These are phyloP conservation scores for Drosophila mauritiana DNA, from an alignment of 1,140 invertebrate species.

Conservation along the genomic window DNA sequence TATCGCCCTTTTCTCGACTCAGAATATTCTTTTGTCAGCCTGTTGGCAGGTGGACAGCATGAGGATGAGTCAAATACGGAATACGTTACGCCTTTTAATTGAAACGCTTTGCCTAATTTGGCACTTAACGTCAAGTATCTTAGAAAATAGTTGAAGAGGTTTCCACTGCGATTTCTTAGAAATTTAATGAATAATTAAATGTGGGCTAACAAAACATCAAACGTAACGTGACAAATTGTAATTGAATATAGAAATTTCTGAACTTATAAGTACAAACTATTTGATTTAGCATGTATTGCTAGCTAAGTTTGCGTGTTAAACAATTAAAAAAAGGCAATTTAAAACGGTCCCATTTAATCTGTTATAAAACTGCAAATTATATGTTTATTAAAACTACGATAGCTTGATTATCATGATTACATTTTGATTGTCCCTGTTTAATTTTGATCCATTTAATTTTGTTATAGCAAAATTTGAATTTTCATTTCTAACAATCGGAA, in stretches of 20 bases:
- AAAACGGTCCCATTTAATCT: slow-evolving; percentile 1
- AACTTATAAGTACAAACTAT: neutral
- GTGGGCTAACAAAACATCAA: neutral
- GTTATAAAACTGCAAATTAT: too few species aligned
- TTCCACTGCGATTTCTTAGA: slow-evolving; percentile 22
- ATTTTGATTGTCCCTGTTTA: too few species aligned
- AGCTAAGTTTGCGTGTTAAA: slow-evolving; percentile 1
- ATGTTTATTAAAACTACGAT: neutral
- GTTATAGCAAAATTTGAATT: neutral
- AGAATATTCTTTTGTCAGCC: slow-evolving; percentile 47
- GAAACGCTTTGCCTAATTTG: slow-evolving; percentile 44
- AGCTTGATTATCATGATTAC: too few species aligned
- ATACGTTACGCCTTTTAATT: slow-evolving; percentile 36
- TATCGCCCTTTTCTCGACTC: slow-evolving; percentile 13
- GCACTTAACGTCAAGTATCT: slow-evolving; percentile 38
- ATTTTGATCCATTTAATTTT: neutral
- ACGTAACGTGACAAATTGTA: slow-evolving; percentile 10
- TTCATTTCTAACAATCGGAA: neutral
- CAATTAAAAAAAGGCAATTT: neutral
- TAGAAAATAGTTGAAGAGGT: neutral
- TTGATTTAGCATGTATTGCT: neutral
- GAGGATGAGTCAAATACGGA: slow-evolving; percentile 30
- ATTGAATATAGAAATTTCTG: slow-evolving; percentile 3
- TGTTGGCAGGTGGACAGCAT: slow-evolving; percentile 44
- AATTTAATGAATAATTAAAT: slow-evolving; percentile 38